Evolutionary conservation across 2,797 vertebrate genomes (phyloP), one percentile per base, ranked within the genome.

Genomic region (Crocodylus rhombifer): DNA sequence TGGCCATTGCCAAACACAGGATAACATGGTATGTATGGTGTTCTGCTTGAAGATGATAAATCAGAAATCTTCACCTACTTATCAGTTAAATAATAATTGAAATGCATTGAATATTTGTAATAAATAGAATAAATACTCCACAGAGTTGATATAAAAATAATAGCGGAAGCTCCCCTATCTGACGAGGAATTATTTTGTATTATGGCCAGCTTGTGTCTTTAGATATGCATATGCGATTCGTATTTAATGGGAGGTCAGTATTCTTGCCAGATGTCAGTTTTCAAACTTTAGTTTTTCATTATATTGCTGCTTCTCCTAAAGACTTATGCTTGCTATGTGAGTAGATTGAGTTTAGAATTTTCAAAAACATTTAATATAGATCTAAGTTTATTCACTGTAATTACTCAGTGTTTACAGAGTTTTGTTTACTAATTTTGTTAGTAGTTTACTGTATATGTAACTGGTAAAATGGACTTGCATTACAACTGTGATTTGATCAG

Each of bases 1-100:
- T 77, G 28, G 51, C 14, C 69, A 25, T 85, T 57, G 71, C 51
- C 51, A 51, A 84, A 67, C 23, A 62, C 0, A 0, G 2, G 36
- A 6, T 23, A 1, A 5, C 12, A 2, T 56, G 81, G 21, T 16
- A 7, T 36, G n/a, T 77, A 26, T 5, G 0, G 0, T 0, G 10
- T 75, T 2, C 30, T 89, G 28, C 28, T 55, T 67, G 6, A 8
- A 33, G 61, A 61, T 67, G 60, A n/a, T 60, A 36, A 71, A 77
- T 14, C 60, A 51, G 42, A 51, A 51, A 17, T 17, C 13, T 79
- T 74, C 75, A 12, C 13, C 30, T 60, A 12, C n/a, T 36, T 7
- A 15, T 1, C 4, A n/a, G 7, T 7, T 80, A 9, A 13, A 23
- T 30, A 1, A 71, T 61, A 14, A 14, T 25, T 67, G 73, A 77